Base-by-base conservation (phyloP, 1,140 invertebrate genomes). In the Euborellia annulipes region DNA sequence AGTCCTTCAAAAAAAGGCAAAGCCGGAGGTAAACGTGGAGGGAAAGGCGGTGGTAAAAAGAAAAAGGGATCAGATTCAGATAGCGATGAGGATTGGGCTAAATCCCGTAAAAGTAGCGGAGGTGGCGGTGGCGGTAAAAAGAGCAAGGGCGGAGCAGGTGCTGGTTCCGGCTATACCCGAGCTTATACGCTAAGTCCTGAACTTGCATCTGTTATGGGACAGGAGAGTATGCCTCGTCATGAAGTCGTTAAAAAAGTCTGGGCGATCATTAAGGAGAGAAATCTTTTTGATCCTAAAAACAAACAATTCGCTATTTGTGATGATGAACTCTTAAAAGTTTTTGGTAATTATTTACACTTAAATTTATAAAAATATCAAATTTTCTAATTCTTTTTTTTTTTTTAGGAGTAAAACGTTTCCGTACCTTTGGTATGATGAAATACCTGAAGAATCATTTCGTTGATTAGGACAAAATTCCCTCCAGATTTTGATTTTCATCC, bases 391-490 rank as follows among this genome's bases (percentile, higher is more conserved):
- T 32, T 43, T 20, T 44, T 52, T 50, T 13, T 47, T 8, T 55
- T 56, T 34, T 54, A 69, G 67, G 85, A 17, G 79, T 83, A 0
- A 88, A 89, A 60, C 78, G 85, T 50, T 90, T 92, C 73, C 76
- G 85, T 55, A 89, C 83, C 32, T 92, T 91, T 54, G 86, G 85
- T 53, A 93, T 93, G 88, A 88, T 94, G 82, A 93, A 93, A 62
- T 87, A 88, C 63, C 69, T 94, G 48, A 90, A 91, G 65, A 76
- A 80, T 50, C 88, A 94, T 66, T 91, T 94, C 67, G 65, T 82
- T 57, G 75, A 78, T 55, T 79, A 78, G 23, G 11, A 27, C 23
- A 27, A 27, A 27, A 27, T 27, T 27, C 23, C 23, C 23, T 27
- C 23, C 23, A 27, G 23, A 4, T 52, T 27, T 19, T 22, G 7